phyloP scores from a whole-genome alignment of 2,888 invertebrate genomes.

The Dryococelus australis region DNA sequence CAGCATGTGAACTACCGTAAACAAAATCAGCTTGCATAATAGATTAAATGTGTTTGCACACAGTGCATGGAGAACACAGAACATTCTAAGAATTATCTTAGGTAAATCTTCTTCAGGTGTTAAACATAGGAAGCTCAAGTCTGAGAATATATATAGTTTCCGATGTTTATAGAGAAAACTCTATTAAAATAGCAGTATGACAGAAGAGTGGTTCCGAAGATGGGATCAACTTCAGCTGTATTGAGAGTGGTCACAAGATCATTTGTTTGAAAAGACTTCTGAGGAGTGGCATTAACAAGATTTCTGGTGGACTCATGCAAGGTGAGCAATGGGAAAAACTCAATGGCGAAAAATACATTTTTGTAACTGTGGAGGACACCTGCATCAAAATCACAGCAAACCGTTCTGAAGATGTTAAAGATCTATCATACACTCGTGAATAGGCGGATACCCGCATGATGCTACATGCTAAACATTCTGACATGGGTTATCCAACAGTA shows the following conservation, averaged over 20 bases:
- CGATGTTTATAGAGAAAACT: constrained; percentile 17
- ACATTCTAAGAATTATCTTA: not conserved
- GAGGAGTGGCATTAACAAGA: not conserved
- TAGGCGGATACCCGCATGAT: not conserved
- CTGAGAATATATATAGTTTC: not conserved
- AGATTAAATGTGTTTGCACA: not conserved
- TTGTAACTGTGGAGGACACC: not conserved
- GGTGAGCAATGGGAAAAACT: not conserved
- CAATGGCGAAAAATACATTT: not conserved
- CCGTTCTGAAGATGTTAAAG: not conserved
- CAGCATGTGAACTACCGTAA: not conserved
- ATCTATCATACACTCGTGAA: constrained; percentile 12
- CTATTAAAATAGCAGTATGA: not conserved
- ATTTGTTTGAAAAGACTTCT: not conserved
- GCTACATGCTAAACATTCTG: not conserved
- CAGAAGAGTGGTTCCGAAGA: constrained; percentile 10
- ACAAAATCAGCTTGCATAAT: constrained; percentile 17
- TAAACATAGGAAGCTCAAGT: constrained; percentile 17
- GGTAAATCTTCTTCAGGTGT: not conserved
- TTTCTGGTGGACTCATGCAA: constrained; percentile 2
- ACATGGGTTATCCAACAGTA: not conserved
- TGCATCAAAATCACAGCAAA: constrained; percentile 18
- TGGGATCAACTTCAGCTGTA: not conserved
- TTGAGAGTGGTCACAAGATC: constrained; percentile 24
- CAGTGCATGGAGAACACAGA: constrained; percentile 3